These are phyloP conservation scores for Bujurquina vittata DNA, from an alignment of 2,113 vertebrate genomes.

Conservation along the genomic window DNA sequence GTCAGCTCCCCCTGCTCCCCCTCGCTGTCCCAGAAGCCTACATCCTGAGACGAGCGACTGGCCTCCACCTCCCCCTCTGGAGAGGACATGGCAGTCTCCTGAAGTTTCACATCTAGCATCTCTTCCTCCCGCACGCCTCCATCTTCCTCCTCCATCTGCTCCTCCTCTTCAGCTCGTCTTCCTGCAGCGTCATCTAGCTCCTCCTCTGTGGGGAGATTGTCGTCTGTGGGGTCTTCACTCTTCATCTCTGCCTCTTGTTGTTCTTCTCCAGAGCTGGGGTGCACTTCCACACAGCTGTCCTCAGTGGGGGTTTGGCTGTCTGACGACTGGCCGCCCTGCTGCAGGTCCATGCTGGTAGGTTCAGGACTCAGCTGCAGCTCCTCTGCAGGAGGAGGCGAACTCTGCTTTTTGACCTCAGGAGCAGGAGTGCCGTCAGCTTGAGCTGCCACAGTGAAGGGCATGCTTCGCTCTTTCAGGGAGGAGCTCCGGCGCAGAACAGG, in stretches of 20 bases:
- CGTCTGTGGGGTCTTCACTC: conserved; percentile 5
- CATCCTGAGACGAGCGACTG: conserved; percentile 84
- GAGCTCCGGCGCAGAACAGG: conserved; percentile 83
- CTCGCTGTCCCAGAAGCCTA: conserved; percentile 89
- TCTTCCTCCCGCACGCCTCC: conserved; percentile 11
- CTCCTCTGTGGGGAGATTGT: conserved; percentile 14
- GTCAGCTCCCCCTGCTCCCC: conserved; percentile 76
- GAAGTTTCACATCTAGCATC: conserved; percentile 41
- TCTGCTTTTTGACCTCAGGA: conserved; percentile 28
- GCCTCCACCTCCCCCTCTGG: conserved; percentile 71
- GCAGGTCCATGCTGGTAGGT: conserved; percentile 42
- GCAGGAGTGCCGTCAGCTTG: background rate
- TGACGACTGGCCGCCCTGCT: conserved; percentile 6
- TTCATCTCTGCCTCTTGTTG: conserved; percentile 38
- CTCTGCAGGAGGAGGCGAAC: conserved; percentile 57
- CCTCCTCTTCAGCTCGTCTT: conserved; percentile 32
- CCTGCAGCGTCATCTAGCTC: background rate
- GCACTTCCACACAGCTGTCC: conserved; percentile 58
- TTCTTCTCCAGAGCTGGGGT: conserved; percentile 61
- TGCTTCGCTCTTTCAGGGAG: conserved; percentile 89
- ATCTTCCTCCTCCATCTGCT: conserved; percentile 31
- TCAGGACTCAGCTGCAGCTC: conserved; percentile 42
- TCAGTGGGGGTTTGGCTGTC: conserved; percentile 25
- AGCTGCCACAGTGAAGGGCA: conserved; percentile 82
- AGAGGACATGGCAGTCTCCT: conserved; percentile 56